Evolutionary conservation across 2,888 invertebrate species (phyloP), one percentile per base, ranked within the genome.

Genomic region (Pammene fasciana): DNA sequence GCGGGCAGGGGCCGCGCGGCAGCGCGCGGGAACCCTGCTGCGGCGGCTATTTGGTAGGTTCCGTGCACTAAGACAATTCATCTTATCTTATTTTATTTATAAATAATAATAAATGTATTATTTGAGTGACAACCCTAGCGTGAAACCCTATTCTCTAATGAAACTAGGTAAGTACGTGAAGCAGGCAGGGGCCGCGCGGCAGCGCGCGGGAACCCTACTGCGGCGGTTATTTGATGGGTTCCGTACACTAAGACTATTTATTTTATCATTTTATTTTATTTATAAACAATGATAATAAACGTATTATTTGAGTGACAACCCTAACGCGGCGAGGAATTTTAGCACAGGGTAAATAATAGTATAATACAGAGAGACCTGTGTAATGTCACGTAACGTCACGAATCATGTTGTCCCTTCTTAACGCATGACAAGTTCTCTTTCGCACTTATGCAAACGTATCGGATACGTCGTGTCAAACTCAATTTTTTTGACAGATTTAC

Each of bases 131-230:
- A 81, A 43, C 81, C 81, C 80, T 81, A 72, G 9, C 14, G 13
- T 57, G 67, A 70, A 75, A 76, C 81, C 80, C 78, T 77, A 77
- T 75, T 76, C 78, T 77, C 76, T 76, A 45, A 80, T n/a, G n/a
- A n/a, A n/a, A n/a, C n/a, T n/a, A 78, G 75, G 79, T 76, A 75
- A 75, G 76, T 76, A 72, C 75, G 75, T 78, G 77, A 79, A 38
- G 81, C 80, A 76, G 78, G 79, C 75, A 79, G 78, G 79, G 79
- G 75, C 75, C 72, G 48, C 71, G 45, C 26, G 65, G 52, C 75
- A 73, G 67, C 66, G 36, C 41, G 43, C 13, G 45, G 9, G 45
- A 34, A 60, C 46, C 14, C 26, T 10, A n/a, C 34, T 5, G 56
- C 14, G 6, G 46, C 10, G 9, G 26, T 26, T 26, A 26, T 26